Evolutionary conservation across 2,113 vertebrate species (phyloP), one percentile per base, ranked within the genome.

Genomic region (Notiomystis cincta): DNA sequence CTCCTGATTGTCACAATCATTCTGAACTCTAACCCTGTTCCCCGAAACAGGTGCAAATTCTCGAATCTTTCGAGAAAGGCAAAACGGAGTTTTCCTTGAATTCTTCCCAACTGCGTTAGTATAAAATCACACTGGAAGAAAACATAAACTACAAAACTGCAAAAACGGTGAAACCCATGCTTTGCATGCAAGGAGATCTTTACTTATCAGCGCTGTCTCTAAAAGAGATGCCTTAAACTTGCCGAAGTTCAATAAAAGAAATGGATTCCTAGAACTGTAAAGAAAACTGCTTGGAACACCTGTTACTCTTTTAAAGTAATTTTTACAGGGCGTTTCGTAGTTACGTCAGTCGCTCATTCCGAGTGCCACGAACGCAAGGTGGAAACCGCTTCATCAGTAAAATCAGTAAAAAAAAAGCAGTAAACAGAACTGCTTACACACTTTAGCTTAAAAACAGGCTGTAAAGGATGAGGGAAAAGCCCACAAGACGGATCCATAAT

Each of bases 401-500:
- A 71, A n/a, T n/a, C n/a, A n/a, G n/a, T n/a, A n/a, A n/a, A n/a
- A n/a, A n/a, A n/a, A n/a, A n/a, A n/a, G n/a, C n/a, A n/a, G n/a
- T n/a, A n/a, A n/a, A 56, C 8, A 20, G 7, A 69, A 20, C 35
- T 19, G 38, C 44, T 87, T 9, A 22, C 15, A 31, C 12, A 45
- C 18, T n/a, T 38, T 6, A 27, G 19, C 76, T 82, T 20, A 45
- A 70, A 57, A 73, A 10, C 7, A 73, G 24, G 21, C 6, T 9
- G 27, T 11, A 25, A 38, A 7, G 14, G 54, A 6, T 12, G 19
- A 30, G 27, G 25, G 6, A 13, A 40, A 47, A 87, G 15, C 0
- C 4, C 0, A 18, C 10, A 4, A 4, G 15, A 18, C 3, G 6
- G 31, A 15, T 5, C n/a, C n/a, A 2, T 3, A 42, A 47, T 2